Evolutionary conservation across 2,888 invertebrate species (phyloP).

Genomic region (Bedellia somnulentella): DNA sequence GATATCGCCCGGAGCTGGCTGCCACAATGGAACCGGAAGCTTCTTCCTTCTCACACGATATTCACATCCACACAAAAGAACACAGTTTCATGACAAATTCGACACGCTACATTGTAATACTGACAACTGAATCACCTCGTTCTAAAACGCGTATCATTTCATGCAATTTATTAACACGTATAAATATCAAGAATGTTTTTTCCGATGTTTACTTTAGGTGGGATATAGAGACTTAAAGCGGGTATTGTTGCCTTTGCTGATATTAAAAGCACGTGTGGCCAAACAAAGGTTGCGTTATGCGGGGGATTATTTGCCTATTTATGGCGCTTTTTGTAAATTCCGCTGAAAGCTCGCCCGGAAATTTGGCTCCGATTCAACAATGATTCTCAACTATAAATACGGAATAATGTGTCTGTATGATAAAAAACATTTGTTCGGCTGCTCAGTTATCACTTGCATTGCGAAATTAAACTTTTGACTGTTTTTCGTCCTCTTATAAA

Average conservation of each 20-base stretch:
- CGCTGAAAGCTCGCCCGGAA: slow-evolving; percentile 54
- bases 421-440: slow-evolving; percentile 21
- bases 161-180: slow-evolving; percentile 50
- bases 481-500: too few relatives aligned
- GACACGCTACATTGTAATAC: slow-evolving; percentile 37
- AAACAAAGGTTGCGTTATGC: slow-evolving; percentile 61
- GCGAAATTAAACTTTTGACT: not conserved
- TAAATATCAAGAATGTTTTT: slow-evolving; percentile 29
- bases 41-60: slow-evolving; percentile 47
- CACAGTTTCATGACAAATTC: slow-evolving; percentile 54
- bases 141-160: slow-evolving; percentile 33
- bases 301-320: slow-evolving; percentile 62
- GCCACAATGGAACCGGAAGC: slow-evolving; percentile 37
- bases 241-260: slow-evolving; percentile 39
- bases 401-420: slow-evolving; percentile 29
- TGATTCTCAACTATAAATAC: slow-evolving; percentile 55
- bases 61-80: slow-evolving; percentile 34
- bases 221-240: slow-evolving; percentile 50
- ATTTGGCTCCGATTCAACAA: slow-evolving; percentile 61
- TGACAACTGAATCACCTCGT: slow-evolving; percentile 28
- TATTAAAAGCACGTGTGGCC: slow-evolving; percentile 62
- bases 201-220: slow-evolving; percentile 45
- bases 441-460: not conserved
- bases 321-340: slow-evolving; percentile 58
- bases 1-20: slow-evolving; percentile 41